Evolutionary conservation across 1,140 invertebrate genomes (phyloP).

Genomic region (Trachymyrmex cornetzi): DNA sequence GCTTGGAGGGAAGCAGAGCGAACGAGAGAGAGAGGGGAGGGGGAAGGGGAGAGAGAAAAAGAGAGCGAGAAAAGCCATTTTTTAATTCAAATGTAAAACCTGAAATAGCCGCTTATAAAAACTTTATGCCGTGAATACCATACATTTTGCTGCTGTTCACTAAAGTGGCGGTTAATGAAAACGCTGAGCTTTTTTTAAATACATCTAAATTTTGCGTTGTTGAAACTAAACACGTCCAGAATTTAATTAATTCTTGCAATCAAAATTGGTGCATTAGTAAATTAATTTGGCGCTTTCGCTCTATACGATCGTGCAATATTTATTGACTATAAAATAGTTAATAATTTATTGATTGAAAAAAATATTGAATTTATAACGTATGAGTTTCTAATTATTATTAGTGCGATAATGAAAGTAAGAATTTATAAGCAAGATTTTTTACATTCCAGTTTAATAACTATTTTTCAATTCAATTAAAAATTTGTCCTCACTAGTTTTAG

Average conservation of each 20-base stretch:
- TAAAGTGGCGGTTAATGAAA: slow-evolving; percentile 49
- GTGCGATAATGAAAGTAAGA: neutral
- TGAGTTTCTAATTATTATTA: neutral
- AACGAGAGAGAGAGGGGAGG: too few species aligned
- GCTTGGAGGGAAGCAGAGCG: too few species aligned
- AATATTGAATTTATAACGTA: neutral
- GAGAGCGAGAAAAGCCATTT: neutral
- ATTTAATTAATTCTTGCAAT: slow-evolving; percentile 57
- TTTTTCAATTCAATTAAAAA: neutral
- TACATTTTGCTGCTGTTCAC: slow-evolving; percentile 16
- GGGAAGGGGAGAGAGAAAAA: neutral
- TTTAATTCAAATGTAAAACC: slow-evolving; percentile 9
- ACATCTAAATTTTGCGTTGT: slow-evolving; percentile 29
- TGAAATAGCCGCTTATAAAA: slow-evolving; percentile 28
- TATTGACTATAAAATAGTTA: slow-evolving; percentile 31
- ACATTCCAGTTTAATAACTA: neutral
- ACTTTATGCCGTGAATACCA: slow-evolving; percentile 38
- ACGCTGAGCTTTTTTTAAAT: slow-evolving; percentile 19
- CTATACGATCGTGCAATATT: slow-evolving; percentile 14
- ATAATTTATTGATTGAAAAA: slow-evolving; percentile 31
- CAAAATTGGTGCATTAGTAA: slow-evolving; percentile 49
- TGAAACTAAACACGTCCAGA: slow-evolving; percentile 33
- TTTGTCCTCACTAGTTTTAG: neutral
- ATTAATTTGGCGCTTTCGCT: slow-evolving; percentile 36
- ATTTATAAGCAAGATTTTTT: slow-evolving; percentile 3